phyloP scores from a whole-genome alignment of 2,113 vertebrate species.

The Aramus guarauna region DNA sequence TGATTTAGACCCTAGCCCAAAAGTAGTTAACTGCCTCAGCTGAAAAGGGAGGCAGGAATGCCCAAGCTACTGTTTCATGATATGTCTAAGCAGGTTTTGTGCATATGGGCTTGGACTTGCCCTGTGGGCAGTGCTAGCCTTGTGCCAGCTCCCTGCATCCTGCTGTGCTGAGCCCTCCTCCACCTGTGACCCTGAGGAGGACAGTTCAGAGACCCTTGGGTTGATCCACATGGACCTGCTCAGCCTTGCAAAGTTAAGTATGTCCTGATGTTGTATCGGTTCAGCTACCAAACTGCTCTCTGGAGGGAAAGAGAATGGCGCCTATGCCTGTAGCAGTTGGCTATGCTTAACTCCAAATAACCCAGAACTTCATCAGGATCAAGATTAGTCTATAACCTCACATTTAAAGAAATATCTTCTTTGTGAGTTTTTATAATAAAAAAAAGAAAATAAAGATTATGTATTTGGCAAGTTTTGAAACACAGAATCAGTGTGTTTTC shows the following conservation, averaged over 20 bases:
- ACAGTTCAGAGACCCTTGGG: background rate
- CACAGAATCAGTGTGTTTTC: background rate
- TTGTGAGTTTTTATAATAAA: background rate
- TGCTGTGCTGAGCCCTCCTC: background rate
- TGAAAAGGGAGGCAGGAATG: background rate
- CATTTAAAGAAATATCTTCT: constrained; percentile 42
- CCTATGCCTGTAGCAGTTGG: background rate
- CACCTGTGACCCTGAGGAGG: background rate
- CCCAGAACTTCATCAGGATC: constrained; percentile 25
- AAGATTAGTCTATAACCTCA: constrained; percentile 25
- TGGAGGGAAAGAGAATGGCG: background rate
- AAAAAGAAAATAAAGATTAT: background rate
- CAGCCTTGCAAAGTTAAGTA: background rate
- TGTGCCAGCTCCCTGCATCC: background rate
- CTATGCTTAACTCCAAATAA: background rate
- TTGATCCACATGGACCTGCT: background rate
- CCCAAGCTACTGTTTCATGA: background rate
- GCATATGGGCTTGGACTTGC: background rate
- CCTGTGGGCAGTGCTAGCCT: background rate
- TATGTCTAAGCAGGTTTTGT: background rate
- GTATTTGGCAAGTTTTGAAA: constrained; percentile 47
- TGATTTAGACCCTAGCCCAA: background rate
- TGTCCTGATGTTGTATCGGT: background rate
- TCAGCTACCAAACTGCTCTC: background rate
- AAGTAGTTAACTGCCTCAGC: background rate